A percentile compares a stretch with the other conserved stretches of the same genome.
These are phyloP conservation scores for Sarcophaga variegata DNA, from an alignment of 2,888 invertebrate genomes.

Conservation along the genomic window DNA sequence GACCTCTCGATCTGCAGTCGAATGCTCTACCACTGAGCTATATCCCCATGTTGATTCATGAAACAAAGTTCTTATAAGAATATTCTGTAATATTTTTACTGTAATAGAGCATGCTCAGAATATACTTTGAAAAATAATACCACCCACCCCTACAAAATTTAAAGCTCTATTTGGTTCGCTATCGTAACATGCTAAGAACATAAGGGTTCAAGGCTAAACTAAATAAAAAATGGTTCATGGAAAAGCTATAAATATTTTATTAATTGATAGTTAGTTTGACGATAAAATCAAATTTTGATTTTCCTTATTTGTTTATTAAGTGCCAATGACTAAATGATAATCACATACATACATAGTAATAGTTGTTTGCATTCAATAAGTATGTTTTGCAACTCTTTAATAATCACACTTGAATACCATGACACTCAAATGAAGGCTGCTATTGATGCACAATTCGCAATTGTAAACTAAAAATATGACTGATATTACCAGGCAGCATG, in stretches of 20 bases:
- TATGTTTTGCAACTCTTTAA: constrained; percentile 5
- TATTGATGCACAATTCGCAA: no score
- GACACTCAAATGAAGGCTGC: constrained; percentile 1
- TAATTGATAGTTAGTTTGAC: not conserved
- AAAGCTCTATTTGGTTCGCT: not conserved
- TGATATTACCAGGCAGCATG: no score
- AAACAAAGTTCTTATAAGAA: not conserved
- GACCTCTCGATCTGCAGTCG: constrained; percentile 80
- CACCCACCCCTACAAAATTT: constrained; percentile 18
- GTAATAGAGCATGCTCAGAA: constrained; percentile 32
- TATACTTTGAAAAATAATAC: not conserved
- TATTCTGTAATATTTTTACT: not conserved
- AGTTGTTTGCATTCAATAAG: constrained; percentile 6
- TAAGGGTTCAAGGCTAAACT: not conserved
- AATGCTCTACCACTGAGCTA: constrained; percentile 80
- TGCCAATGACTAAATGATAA: no score
- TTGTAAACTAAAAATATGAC: no score
- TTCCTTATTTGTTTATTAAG: not conserved
- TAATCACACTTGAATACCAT: constrained; percentile 15
- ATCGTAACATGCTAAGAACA: no score
- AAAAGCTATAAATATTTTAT: not conserved
- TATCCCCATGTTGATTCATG: constrained; percentile 71
- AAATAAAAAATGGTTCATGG: not conserved
- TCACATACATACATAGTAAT: not conserved
- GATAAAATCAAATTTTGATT: no score